Percentiles rank a stretch among this genome's conserved stretches.
Evolutionary conservation across 1,140 invertebrate genomes (phyloP).

Genomic region (Heliconius hewitsoni): DNA sequence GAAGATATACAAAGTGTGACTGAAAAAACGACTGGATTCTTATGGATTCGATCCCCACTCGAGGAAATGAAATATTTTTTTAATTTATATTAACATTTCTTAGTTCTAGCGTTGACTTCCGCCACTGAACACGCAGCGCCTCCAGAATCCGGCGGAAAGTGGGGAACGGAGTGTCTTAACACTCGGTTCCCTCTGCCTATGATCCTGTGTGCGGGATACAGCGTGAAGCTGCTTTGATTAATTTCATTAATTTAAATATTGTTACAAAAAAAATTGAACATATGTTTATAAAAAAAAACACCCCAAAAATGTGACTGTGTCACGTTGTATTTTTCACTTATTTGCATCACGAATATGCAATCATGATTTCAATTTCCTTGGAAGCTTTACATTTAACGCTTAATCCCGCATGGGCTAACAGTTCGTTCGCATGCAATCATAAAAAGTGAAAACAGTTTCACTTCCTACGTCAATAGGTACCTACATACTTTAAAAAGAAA

Average conservation of each 20-base stretch:
- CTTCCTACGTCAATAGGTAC: slow-evolving; percentile 15
- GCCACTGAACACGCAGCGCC: too few species aligned
- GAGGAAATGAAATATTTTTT: too few species aligned
- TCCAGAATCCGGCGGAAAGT: too few species aligned
- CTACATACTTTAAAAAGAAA: neutral
- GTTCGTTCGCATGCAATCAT: slow-evolving; percentile 34
- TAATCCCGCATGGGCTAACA: slow-evolving; percentile 35
- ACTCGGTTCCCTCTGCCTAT: too few species aligned
- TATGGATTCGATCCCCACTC: too few species aligned
- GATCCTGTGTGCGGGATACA: too few species aligned
- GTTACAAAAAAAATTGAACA: neutral
- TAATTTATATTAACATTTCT: too few species aligned
- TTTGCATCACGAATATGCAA: slow-evolving; percentile 20
- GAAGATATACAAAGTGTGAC: too few species aligned
- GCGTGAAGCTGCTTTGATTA: too few species aligned
- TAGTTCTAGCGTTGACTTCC: too few species aligned
- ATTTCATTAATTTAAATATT: neutral
- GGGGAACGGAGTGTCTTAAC: too few species aligned
- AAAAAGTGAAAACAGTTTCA: slow-evolving; percentile 42
- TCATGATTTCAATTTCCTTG: slow-evolving; percentile 34
- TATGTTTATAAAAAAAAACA: neutral
- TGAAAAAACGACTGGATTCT: too few species aligned
- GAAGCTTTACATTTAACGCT: slow-evolving; percentile 29
- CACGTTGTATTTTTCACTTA: neutral
- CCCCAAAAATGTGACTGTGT: neutral